Percentiles rank a stretch among this genome's conserved stretches.
phyloP scores from a whole-genome alignment of 2,113 vertebrate species.

The Triplophysa dalaica region DNA sequence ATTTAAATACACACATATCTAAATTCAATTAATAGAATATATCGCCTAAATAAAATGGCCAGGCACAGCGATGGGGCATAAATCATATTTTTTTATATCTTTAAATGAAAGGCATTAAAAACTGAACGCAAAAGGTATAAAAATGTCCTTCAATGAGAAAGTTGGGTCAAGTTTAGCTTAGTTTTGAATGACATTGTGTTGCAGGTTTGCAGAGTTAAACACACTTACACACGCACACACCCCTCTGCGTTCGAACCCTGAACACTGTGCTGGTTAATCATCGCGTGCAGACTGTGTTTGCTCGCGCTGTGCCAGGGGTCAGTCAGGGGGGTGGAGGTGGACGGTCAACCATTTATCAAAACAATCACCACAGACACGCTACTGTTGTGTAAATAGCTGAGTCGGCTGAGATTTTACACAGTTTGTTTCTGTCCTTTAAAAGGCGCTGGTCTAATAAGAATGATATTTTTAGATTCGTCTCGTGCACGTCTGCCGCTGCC shows the following conservation, averaged over 20 bases:
- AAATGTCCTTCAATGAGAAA: no score
- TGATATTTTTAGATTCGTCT: not conserved
- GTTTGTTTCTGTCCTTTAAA: not conserved
- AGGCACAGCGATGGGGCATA: no score
- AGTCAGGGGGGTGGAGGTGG: constrained; percentile 66
- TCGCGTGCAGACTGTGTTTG: constrained; percentile 82
- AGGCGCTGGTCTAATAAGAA: constrained; percentile 18
- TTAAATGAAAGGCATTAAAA: no score
- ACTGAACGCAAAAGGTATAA: no score
- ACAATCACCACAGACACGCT: constrained; percentile 68
- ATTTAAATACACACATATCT: no score
- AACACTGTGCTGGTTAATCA: constrained; percentile 35
- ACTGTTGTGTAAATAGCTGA: constrained; percentile 58
- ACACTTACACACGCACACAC: no score
- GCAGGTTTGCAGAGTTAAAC: constrained; percentile 54
- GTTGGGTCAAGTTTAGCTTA: no score
- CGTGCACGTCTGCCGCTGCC: not conserved
- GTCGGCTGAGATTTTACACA: constrained; percentile 37
- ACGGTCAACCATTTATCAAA: constrained; percentile 69
- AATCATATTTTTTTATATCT: no score
- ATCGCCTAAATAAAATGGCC: no score
- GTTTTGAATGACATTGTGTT: no score
- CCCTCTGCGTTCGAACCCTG: not conserved
- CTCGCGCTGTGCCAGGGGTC: constrained; percentile 76
- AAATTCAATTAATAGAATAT: no score